phyloP scores from a whole-genome alignment of 2,113 vertebrate species.

The Synchiropus splendidus region DNA sequence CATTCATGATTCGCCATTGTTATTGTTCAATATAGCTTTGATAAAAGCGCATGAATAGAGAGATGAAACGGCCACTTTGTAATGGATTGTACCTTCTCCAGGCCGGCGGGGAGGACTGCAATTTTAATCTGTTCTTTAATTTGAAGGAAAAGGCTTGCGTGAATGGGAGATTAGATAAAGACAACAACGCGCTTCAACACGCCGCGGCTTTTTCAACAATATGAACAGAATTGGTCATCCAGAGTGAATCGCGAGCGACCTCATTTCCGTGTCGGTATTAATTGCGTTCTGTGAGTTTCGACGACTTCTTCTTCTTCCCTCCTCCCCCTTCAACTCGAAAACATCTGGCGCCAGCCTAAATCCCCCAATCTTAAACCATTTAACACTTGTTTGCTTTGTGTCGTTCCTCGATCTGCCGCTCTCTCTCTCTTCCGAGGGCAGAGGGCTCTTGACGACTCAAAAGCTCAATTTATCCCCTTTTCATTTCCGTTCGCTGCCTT shows the following conservation, averaged over 20 bases:
- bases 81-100: slow-evolving; percentile 34
- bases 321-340: slow-evolving; percentile 13
- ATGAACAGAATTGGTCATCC: too few relatives aligned
- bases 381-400: slow-evolving; percentile 18
- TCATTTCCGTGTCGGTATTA: neutral
- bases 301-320: neutral
- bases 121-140: slow-evolving; percentile 59
- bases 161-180: too few relatives aligned
- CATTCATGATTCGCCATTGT: slow-evolving; percentile 36
- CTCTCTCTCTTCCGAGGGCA: slow-evolving; percentile 21
- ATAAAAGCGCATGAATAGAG: slow-evolving; percentile 38
- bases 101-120: slow-evolving; percentile 22
- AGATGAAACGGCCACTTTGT: slow-evolving; percentile 23
- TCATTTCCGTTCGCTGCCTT: neutral
- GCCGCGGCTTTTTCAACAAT: too few relatives aligned
- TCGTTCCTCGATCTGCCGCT: slow-evolving; percentile 16
- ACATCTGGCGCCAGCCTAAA: slow-evolving; percentile 22
- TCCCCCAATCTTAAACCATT: slow-evolving; percentile 20
- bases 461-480: slow-evolving; percentile 17
- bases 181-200: too few relatives aligned
- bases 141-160: slow-evolving; percentile 29
- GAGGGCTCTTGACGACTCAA: slow-evolving; percentile 6
- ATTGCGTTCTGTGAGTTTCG: neutral
- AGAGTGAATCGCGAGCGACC: too few relatives aligned
- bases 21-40: slow-evolving; percentile 13